Base-by-base conservation (phyloP, 1,140 invertebrate genomes). In the Bombus huntii region DNA sequence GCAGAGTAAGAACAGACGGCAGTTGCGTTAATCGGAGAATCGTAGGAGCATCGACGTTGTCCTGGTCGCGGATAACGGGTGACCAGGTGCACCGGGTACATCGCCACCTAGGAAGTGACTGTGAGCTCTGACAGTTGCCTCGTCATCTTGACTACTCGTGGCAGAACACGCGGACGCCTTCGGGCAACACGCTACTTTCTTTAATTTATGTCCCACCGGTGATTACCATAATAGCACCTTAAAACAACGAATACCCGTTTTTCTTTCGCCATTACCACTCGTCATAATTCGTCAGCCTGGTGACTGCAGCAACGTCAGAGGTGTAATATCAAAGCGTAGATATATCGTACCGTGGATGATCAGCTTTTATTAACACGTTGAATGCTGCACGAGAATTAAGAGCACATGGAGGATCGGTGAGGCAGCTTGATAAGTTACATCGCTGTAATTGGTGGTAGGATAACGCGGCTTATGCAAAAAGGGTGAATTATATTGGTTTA, bases 91-190 rank as follows among this genome's bases (percentile, higher is more conserved):
- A 88, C 85, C 81, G 81, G 89, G 86, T 74, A 87, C 85, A 88
- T 85, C 82, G 72, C 89, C 92, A 90, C 91, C 92, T 87, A 93
- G 93, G 92, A 93, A 93, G 92, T 92, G 86, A 78, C 83, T 87
- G 83, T 85, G 88, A 87, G 86, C 84, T 89, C 92, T 87, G 92
- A 92, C 93, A 93, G 92, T 93, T 94, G 93, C 93, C 88, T 92
- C 92, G 93, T 94, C 93, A 94, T 93, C 88, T 86, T 88, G 82
- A 85, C 66, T 47, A 62, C 71, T 73, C 65, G 68, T 74, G 65
- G 53, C 57, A 71, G 59, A 85, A 85, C 66, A 71, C 73, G 31
- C 44, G 65, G 68, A 84, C 47, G 74, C 76, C 78, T 62, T 62
- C 62, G 53, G 76, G 75, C 22, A 76, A 76, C 18, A 42, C 70